A percentile compares a stretch with the other conserved stretches of the same genome.
These are phyloP conservation scores for Accipiter virgatus DNA, from an alignment of 2,113 vertebrate genomes.

Conservation along the genomic window DNA sequence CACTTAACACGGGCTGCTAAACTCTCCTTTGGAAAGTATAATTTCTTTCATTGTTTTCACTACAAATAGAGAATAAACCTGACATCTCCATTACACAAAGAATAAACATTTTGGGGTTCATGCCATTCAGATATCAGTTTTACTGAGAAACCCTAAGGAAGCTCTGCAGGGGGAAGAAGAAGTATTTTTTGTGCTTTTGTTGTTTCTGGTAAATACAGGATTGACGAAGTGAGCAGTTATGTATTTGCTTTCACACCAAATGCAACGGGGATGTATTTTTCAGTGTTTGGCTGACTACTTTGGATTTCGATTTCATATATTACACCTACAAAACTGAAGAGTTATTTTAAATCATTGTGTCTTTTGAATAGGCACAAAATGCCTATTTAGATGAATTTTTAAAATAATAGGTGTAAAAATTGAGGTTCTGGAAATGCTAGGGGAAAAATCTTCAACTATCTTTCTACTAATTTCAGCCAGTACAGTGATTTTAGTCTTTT, in stretches of 20 bases:
- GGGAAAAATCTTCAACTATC: neutral
- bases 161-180: neutral
- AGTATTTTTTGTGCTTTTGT: conserved; percentile 28
- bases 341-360: neutral
- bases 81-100: neutral
- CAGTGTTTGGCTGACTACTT: neutral
- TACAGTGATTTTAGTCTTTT: neutral
- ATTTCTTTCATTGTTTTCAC: neutral
- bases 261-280: neutral
- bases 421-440: neutral
- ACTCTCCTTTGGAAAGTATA: neutral
- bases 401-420: neutral
- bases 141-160: conserved; percentile 36
- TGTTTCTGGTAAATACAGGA: neutral
- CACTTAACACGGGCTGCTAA: neutral
- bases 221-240: conserved; percentile 12
- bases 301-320: neutral
- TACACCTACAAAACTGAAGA: neutral
- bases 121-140: conserved; percentile 6
- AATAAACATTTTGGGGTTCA: conserved; percentile 15
- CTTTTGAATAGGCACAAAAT: neutral
- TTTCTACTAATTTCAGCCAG: neutral
- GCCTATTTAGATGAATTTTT: neutral
- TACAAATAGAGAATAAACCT: conserved; percentile 36
- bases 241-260: conserved; percentile 42